Percentiles rank a stretch among this genome's conserved stretches.
These are phyloP conservation scores for Caenorhabditis auriculariae DNA, from an alignment of 2,888 invertebrate genomes.

Conservation along the genomic window DNA sequence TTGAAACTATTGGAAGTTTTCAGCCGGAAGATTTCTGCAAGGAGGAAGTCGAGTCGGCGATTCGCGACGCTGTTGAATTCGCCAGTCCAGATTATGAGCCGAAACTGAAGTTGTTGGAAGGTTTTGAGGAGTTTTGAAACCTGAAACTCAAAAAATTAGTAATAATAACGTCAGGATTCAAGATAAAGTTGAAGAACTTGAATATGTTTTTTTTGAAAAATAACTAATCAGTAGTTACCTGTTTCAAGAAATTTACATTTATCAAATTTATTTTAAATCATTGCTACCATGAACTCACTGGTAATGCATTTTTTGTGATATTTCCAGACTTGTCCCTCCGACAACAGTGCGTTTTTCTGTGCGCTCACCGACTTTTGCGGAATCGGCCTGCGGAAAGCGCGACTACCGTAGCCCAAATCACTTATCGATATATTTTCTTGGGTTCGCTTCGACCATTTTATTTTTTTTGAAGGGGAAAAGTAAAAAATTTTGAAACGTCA, in stretches of 20 bases:
- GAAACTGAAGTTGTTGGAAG: not conserved
- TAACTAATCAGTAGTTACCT: too few species aligned
- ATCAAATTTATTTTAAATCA: too few species aligned
- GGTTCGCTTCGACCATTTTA: constrained; percentile 3
- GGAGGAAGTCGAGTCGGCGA: not conserved
- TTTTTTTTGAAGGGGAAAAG: too few species aligned
- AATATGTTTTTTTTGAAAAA: too few species aligned
- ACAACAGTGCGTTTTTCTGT: constrained; percentile 18
- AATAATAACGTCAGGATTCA: not conserved
- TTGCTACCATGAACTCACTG: too few species aligned
- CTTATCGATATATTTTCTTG: constrained; percentile 19
- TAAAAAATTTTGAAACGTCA: not conserved
- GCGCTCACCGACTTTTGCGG: constrained; percentile 9
- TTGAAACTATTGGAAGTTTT: too few species aligned
- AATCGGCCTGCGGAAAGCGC: constrained; percentile 5
- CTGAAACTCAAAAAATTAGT: not conserved
- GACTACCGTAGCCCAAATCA: not conserved
- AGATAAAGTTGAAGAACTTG: too few species aligned
- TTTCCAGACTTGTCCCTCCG: constrained; percentile 17
- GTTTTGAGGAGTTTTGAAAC: too few species aligned
- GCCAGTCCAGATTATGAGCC: not conserved
- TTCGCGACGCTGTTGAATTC: not conserved
- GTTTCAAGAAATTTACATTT: too few species aligned
- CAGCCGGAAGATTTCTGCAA: too few species aligned
- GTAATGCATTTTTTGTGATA: too few species aligned